Base-by-base conservation (phyloP, 2,888 invertebrate genomes). In the Cephus pygmeus region DNA sequence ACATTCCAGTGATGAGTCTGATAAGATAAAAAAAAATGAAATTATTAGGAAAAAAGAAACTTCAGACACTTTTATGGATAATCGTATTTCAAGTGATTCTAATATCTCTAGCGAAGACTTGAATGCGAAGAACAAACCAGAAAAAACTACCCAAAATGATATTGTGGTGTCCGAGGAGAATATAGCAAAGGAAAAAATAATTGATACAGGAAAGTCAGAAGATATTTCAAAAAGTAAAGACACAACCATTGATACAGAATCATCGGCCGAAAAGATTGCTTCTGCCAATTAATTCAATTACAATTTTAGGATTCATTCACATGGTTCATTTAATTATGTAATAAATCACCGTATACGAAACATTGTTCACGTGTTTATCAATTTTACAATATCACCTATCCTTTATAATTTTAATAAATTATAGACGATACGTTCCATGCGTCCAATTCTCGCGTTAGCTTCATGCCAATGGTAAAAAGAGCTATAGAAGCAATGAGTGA, bases 1-100 rank as follows among this genome's bases (percentile, higher is more conserved):
- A 75, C 82, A 81, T 75, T 87, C 85, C 9, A 85, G 83, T n/a
- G 84, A 87, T 9, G 71, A 30, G 71, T 71, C 71, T 31, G 71
- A 71, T 4, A 71, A 34, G 12, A 34, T 33, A 34, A 71, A 71
- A 23, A 71, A 34, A 2, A 31, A 56, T 56, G 6, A 23, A 56
- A 23, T 6, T 23, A 23, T 56, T 23, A 56, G 4, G 9, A 23
- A 56, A 56, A 23, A 30, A 30, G 71, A 71, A 71, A 34, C 71
- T 71, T 31, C 30, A 71, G 34, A 31, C 9, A 15, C 30, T 31
- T 71, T 12, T 30, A 31, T 71, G 71, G 71, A 71, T 30, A 71
- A 71, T 30, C 15, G 15, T 33, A 15, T 23, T 34, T 31, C 34
- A 6, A 34, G 33, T 34, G 71, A 71, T 30, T 34, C 71, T 71